These are phyloP conservation scores for Porites rus DNA, from an alignment of 92 coral and sea anemone species.

Conservation along the genomic window DNA sequence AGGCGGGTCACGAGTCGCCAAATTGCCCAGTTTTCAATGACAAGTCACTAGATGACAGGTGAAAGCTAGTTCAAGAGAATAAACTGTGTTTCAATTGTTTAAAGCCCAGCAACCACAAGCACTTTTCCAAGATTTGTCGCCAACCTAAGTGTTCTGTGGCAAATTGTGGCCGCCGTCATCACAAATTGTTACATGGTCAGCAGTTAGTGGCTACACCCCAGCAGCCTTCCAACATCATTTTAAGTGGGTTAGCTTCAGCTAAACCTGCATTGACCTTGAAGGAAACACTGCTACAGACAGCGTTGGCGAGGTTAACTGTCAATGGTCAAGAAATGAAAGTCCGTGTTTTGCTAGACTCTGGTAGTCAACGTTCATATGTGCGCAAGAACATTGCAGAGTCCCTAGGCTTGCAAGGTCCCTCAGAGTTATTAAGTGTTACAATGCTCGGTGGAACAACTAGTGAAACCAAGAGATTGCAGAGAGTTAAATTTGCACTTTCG, in stretches of 20 bases:
- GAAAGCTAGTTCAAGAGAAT: constrained; percentile 29
- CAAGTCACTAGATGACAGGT: constrained; percentile 26
- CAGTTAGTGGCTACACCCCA: background rate
- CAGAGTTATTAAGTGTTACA: constrained; percentile 11
- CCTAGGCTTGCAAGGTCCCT: background rate
- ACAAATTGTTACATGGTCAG: constrained; percentile 39
- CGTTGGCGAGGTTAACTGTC: constrained; percentile 23
- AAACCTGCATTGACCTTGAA: constrained; percentile 1
- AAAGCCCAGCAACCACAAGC: constrained; percentile 30
- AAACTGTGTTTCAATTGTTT: constrained; percentile 41
- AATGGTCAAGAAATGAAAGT: constrained; percentile 22
- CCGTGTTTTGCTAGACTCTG: constrained; percentile 20
- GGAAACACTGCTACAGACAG: constrained; percentile 20
- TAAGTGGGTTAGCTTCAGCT: constrained; percentile 37
- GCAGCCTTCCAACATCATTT: background rate
- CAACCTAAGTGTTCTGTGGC: constrained; percentile 47
- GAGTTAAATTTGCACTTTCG: background rate
- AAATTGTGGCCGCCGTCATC: constrained; percentile 52
- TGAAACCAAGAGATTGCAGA: constrained; percentile 10
- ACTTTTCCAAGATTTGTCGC: constrained; percentile 43
- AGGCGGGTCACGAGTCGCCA: constrained; percentile 33
- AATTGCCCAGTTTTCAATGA: constrained; percentile 32
- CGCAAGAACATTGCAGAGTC: background rate
- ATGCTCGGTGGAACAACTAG: constrained; percentile 16
- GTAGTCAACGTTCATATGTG: constrained; percentile 13